Evolutionary conservation across 2,888 invertebrate genomes (phyloP), one percentile per base, ranked within the genome.

Genomic region (Minunthozetes semirufus): DNA sequence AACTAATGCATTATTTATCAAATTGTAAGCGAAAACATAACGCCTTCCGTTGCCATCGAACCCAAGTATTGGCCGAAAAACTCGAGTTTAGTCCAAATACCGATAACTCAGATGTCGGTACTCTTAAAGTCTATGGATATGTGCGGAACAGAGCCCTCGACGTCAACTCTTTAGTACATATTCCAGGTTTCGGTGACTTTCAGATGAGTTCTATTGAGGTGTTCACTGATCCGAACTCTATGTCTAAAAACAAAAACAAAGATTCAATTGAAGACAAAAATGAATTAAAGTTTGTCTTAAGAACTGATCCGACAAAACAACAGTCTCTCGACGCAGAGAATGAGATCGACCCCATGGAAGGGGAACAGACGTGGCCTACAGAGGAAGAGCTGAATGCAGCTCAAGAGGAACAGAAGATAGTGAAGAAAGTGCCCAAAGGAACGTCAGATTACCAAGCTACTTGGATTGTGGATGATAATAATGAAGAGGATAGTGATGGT

Each of bases 371-470:
- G 0, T 96, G 94, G 94, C 96, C 97, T 0, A 94, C 94, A 19
- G 90, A 90, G 78, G 93, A 95, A 81, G 95, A 96, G 84, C 87
- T 94, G 77, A 87, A 88, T 78, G 87, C 89, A 79, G 89, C 92
- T 17, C 89, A 88, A 81, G 83, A 81, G 78, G 38, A 63, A 22
- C 71, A 74, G 22, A 88, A 87, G 80, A 86, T 85, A 72, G 87
- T 86, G 22, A 91, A 90, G 81, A 85, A 89, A 8, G 89, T 96
- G 13, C 96, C 96, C 0, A 94, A 93, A 84, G 98, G 98, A 38
- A 96, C 94, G 84, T 97, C 97, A 3, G 93, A 92, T 74, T 99
- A 99, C 83, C 98, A 99, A 85, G 94, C 97, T 2, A 92, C 94
- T 68, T 87, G 87, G 87, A 85, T 87, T 76, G 72, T 84, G 2